Base-by-base conservation (phyloP, 1,140 invertebrate species). In the Halesus radiatus region DNA sequence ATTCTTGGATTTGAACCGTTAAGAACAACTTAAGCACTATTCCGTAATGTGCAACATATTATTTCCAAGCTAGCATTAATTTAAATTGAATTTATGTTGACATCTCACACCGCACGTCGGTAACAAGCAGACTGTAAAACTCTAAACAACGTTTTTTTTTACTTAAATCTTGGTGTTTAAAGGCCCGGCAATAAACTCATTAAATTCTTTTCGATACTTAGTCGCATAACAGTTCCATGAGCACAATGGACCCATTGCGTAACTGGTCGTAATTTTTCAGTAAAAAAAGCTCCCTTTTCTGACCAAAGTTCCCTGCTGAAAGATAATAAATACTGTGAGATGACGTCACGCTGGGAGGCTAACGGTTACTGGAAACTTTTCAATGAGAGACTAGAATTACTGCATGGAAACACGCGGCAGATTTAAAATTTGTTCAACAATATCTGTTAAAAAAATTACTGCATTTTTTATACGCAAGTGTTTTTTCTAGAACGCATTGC, bases 301-400 rank as follows among this genome's bases (percentile, higher is more conserved):
- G 26, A 54, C 15, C 45, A 29, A 78, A 45, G 50, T 53, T 54
- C 52, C 18, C 8, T 62, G 56, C 29, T 18, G 62, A 80, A 64
- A 78, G 64, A 77, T 26, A 72, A 81, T 83, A 83, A 82, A 83
- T 83, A 76, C 70, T 80, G 62, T 78, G 72, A 54, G 78, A 54
- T 66, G 81, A 83, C 79, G 58, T 54, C 82, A 68, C 45, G 77
- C 82, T 83, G 82, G 29, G 79, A 76, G 53, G 52, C 73, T 77
- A 83, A 83, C 82, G 82, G 79, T 13, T 13, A 1, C 37, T 45
- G 37, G 13, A 13, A 45, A 45, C n/a, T n/a, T n/a, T n/a, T n/a
- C 37, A 45, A 45, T 10, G 37, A 8, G 1, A 13, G 5, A 45
- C 37, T 13, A 45, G 37, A 37, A 37, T 7, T 8, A 6, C 32